Base-by-base conservation (phyloP, 1,140 invertebrate genomes). In the Anastrepha obliqua region DNA sequence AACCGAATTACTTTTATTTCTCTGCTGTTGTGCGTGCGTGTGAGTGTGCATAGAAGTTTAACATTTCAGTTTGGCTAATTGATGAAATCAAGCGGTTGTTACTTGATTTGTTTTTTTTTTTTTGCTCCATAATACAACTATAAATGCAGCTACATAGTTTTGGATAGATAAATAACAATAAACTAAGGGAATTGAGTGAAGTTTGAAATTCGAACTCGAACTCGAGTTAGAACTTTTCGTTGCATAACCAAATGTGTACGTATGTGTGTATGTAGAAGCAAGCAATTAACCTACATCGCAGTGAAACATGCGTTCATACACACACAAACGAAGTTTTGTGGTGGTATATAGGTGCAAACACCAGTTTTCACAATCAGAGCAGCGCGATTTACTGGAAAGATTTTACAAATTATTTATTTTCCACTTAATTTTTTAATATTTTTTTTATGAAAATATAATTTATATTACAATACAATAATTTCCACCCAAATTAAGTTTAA, bases 31-130 rank as follows among this genome's bases (percentile, higher is more conserved):
- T 47, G 5, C 15, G 47, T 51, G 17, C 11, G 44, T 74, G 44
- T 47, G 70, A 9, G 6, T 47, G 74, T 81, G 20, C 0, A 17
- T 13, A 55, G 55, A 81, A 81, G 44, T 81, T 81, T 81, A 81
- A 13, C 74, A 55, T 81, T 81, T 81, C 74, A 55, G 6, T 81
- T 81, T 81, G 47, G 17, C n/a, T 81, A 81, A 81, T 81, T 81
- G 74, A 81, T 55, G 74, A 81, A 55, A 81, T 81, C 47, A 81
- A 81, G 74, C 51, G 74, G 6, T 81, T 81, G 44, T 29, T 47
- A 55, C 47, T 81, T 51, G 17, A 47, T 81, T 62, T n/a, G 9
- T n/a, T 62, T 17, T 2, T 55, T 55, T 29, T 29, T 39, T 42
- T 67, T 67, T 29, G 20, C 62, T 20, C 62, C 62, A 64, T 29